phyloP scores from a whole-genome alignment of 2,797 vertebrate genomes.

The Stomatorhinus walkeri region DNA sequence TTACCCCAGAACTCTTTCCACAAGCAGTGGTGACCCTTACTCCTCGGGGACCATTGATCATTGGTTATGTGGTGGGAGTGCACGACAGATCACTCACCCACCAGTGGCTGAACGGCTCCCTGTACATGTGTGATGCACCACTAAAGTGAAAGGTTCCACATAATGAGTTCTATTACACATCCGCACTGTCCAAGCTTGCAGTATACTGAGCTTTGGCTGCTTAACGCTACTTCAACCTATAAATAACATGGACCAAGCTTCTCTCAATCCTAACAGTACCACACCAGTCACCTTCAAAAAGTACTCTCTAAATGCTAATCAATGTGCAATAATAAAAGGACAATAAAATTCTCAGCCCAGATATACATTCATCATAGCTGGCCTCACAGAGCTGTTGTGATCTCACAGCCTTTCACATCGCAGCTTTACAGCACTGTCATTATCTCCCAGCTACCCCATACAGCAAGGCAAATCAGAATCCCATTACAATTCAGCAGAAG shows the following conservation, averaged over 20 bases:
- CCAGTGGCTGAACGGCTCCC: neutral
- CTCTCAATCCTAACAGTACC: neutral
- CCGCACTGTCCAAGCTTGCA: neutral
- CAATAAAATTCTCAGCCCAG: neutral
- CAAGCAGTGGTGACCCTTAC: neutral
- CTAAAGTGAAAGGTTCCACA: neutral
- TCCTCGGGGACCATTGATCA: slow-evolving; percentile 3
- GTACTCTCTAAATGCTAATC: neutral
- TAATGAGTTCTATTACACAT: neutral
- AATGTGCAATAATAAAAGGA: neutral
- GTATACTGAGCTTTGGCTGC: neutral
- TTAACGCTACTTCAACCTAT: neutral
- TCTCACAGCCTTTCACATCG: neutral
- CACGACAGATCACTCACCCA: neutral
- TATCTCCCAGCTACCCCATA: neutral
- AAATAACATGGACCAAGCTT: neutral
- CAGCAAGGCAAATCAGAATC: slow-evolving; percentile 7
- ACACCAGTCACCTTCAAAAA: neutral
- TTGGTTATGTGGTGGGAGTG: neutral
- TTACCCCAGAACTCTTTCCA: neutral
- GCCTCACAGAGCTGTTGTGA: neutral
- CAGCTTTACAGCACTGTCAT: neutral
- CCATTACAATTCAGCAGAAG: slow-evolving; percentile 13
- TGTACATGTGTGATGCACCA: neutral
- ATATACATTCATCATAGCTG: neutral